phyloP scores from a whole-genome alignment of 2,113 vertebrate species.

The Hassar affinis region DNA sequence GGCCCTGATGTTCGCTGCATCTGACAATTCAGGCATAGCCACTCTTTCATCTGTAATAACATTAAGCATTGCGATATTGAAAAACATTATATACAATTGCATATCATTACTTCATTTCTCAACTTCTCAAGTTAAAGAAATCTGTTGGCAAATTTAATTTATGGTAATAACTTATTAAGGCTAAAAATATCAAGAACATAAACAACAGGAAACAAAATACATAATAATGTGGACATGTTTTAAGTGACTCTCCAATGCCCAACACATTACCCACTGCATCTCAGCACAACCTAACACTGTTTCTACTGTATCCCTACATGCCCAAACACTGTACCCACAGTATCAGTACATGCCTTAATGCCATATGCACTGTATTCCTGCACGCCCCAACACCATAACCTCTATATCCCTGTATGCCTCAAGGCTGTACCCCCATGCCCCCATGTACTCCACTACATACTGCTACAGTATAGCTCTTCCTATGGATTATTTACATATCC shows the following conservation, averaged over 20 bases:
- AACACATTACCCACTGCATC: neutral
- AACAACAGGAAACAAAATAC: neutral
- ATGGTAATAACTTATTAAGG: neutral
- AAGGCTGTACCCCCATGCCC: neutral
- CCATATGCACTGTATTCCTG: neutral
- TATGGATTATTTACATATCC: too few species aligned
- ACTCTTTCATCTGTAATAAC: constrained; percentile 75
- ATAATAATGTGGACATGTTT: neutral
- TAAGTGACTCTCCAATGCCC: neutral
- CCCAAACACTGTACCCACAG: neutral
- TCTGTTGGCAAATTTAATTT: neutral
- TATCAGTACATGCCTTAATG: too few species aligned
- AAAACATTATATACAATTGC: neutral
- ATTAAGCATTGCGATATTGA: neutral
- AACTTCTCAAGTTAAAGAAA: neutral
- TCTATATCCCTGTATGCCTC: neutral
- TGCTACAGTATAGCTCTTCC: neutral
- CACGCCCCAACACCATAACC: neutral
- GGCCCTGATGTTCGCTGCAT: constrained; percentile 75
- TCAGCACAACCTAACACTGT: neutral
- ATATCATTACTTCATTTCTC: neutral
- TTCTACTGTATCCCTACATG: neutral
- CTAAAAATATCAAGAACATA: neutral
- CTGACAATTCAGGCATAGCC: constrained; percentile 88
- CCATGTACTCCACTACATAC: neutral